Conservation (phyloP, 1,140 invertebrate species). For the Aleiodes sp. region DNA sequence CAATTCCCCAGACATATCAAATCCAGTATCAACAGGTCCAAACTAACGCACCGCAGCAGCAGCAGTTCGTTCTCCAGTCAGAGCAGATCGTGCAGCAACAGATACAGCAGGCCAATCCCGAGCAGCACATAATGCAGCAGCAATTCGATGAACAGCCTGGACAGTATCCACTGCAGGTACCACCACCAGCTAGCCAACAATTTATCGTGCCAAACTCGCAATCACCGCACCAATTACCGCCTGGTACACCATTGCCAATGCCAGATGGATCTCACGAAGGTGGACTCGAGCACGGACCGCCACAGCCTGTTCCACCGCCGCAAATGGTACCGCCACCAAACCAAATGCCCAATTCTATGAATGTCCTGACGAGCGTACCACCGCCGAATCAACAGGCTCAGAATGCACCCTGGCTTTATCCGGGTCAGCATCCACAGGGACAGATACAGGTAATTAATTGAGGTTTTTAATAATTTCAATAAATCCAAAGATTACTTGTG, state of each 20-base stretch:
- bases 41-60: conserved; percentile 48
- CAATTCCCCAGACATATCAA: conserved; percentile 62
- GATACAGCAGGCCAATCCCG: conserved; percentile 56
- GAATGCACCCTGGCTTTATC: conserved; percentile 60
- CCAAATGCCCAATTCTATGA: conserved; percentile 59
- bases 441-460: conserved; percentile 56
- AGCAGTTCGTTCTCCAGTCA: conserved; percentile 58
- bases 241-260: conserved; percentile 41
- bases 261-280: conserved; percentile 50
- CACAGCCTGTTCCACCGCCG: conserved; percentile 61
- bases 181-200: conserved; percentile 51
- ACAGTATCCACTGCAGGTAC: conserved; percentile 57
- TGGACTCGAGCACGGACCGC: conserved; percentile 52
- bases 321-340: conserved; percentile 62
- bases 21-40: conserved; percentile 61
- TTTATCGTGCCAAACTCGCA: conserved; percentile 56
- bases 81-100: conserved; percentile 55
- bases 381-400: conserved; percentile 58
- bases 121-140: conserved; percentile 53
- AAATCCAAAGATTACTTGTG: no score
- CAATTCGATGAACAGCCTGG: conserved; percentile 55
- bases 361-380: conserved; percentile 60
- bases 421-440: conserved; percentile 55
- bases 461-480: no score
- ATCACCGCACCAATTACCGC: conserved; percentile 33